Evolutionary conservation across 2,113 vertebrate genomes (phyloP).

Genomic region (Ranitomeya imitator): DNA sequence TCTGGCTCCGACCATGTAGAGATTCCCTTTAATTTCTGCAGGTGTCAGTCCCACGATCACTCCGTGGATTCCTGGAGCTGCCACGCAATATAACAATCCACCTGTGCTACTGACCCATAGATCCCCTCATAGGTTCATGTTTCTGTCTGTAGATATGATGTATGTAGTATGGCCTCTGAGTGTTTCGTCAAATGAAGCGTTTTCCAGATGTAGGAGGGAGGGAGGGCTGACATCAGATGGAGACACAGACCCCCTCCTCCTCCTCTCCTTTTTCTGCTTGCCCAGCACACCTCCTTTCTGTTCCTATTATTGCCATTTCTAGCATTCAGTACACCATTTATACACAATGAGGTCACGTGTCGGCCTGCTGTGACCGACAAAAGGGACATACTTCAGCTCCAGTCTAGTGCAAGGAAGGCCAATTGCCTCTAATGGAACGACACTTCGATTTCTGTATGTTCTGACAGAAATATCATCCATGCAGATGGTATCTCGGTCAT

Average conservation of each 20-base stretch:
- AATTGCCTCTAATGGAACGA: background rate
- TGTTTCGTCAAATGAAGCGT: slow-evolving; percentile 18
- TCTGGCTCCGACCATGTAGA: background rate
- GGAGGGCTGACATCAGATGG: slow-evolving; percentile 37
- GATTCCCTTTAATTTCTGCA: background rate
- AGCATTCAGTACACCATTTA: background rate
- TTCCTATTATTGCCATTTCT: slow-evolving; percentile 15
- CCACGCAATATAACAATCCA: background rate
- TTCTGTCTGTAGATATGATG: background rate
- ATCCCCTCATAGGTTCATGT: background rate
- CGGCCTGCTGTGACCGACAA: background rate
- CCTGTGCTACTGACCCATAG: background rate
- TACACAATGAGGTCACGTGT: slow-evolving; percentile 19
- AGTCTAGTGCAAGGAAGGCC: background rate
- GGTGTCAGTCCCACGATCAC: background rate
- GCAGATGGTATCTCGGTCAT: background rate
- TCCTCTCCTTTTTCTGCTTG: slow-evolving; percentile 14
- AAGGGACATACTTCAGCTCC: background rate
- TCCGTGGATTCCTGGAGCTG: background rate
- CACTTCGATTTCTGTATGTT: background rate
- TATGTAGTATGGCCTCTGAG: slow-evolving; percentile 4
- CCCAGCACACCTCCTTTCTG: slow-evolving; percentile 26
- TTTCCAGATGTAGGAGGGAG: slow-evolving; percentile 27
- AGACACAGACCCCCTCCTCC: slow-evolving; percentile 10
- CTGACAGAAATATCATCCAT: background rate